phyloP scores from a whole-genome alignment of 2,797 vertebrate species.

The Sarcophilus harrisii region DNA sequence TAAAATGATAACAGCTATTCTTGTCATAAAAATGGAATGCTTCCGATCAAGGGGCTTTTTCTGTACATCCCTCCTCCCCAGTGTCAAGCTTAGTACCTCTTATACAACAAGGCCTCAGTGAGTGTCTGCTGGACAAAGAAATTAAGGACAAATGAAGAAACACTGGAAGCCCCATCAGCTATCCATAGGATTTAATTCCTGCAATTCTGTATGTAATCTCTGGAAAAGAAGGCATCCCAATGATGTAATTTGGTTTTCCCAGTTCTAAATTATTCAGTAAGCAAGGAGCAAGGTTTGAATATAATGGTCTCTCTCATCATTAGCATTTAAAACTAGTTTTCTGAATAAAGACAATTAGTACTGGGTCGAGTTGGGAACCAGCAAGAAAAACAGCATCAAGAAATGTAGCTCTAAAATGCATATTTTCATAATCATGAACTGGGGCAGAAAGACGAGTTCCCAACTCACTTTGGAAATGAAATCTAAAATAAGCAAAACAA shows the following conservation, averaged over 20 bases:
- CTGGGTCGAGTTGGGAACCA: not conserved
- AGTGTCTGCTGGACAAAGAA: not conserved
- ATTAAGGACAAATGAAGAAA: not conserved
- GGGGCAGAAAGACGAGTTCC: not conserved
- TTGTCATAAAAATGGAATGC: slow-evolving; percentile 4
- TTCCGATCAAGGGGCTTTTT: slow-evolving; percentile 15
- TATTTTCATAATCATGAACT: slow-evolving; percentile 27
- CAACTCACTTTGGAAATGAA: slow-evolving; percentile 46
- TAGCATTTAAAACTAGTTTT: slow-evolving; percentile 51
- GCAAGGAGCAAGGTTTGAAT: slow-evolving; percentile 44
- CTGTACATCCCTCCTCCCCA: not conserved
- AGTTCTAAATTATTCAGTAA: slow-evolving; percentile 50
- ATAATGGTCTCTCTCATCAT: slow-evolving; percentile 46
- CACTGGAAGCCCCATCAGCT: slow-evolving; percentile 24
- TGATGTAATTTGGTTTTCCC: slow-evolving; percentile 57
- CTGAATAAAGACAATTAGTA: slow-evolving; percentile 43
- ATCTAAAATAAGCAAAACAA: slow-evolving; percentile 19
- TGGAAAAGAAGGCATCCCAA: slow-evolving; percentile 55
- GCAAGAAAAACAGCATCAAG: slow-evolving; percentile 18
- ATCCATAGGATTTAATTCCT: not conserved
- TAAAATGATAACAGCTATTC: not conserved
- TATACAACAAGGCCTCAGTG: not conserved
- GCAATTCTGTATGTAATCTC: slow-evolving; percentile 30
- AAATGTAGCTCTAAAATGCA: slow-evolving; percentile 63
- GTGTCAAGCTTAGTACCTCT: not conserved